A percentile compares a stretch with the other conserved stretches of the same genome.
Conservation (phyloP, 1,140 invertebrate species). For the Hyphantria cunea region DNA sequence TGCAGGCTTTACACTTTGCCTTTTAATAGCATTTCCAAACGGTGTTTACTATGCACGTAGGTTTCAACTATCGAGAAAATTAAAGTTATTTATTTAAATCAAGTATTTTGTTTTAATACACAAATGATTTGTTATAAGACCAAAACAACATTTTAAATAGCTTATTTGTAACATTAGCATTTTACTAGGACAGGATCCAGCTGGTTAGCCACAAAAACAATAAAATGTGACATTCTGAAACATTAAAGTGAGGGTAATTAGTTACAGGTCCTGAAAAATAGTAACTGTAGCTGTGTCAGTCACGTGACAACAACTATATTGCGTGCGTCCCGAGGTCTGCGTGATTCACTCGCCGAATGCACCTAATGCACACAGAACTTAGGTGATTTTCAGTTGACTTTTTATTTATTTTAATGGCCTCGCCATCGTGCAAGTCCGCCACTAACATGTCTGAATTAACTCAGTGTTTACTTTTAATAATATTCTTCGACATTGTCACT, state of each 20-base stretch:
- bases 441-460: constrained; percentile 12
- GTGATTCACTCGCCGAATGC: constrained; percentile 39
- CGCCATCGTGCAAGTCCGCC: constrained; percentile 27
- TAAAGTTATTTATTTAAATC: no score
- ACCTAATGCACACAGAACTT: constrained; percentile 44
- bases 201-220: background rate
- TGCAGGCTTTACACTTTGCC: no score
- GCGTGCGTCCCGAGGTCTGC: constrained; percentile 36
- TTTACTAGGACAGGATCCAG: background rate
- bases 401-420: constrained; percentile 37
- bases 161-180: background rate
- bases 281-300: constrained; percentile 19
- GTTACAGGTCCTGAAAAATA: constrained; percentile 26
- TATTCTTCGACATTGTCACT: no score
- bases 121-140: no score
- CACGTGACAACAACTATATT: constrained; percentile 36
- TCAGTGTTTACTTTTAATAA: background rate
- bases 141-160: background rate
- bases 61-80: no score
- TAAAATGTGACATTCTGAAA: background rate
- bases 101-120: no score
- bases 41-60: no score
- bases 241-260: constrained; percentile 11
- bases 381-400: constrained; percentile 36
- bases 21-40: no score